A percentile compares a stretch with the other conserved stretches of the same genome.
phyloP scores from a whole-genome alignment of 2,888 invertebrate species.

The Pelosia muscerda region DNA sequence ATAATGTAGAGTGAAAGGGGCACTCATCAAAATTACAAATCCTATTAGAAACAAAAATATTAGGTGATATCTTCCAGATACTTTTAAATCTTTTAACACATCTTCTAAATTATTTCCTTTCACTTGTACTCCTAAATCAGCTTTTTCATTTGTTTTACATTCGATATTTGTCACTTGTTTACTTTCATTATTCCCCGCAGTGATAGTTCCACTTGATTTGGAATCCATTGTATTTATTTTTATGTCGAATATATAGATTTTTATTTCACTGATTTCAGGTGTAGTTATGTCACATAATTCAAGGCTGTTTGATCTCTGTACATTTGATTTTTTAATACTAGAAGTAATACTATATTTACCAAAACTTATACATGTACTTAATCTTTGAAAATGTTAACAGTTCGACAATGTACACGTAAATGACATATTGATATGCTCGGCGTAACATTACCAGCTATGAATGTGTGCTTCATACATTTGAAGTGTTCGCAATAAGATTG shows the following conservation, averaged over 20 bases:
- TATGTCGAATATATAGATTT: neutral
- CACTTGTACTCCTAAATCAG: neutral
- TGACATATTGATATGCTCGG: neutral
- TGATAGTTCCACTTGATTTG: neutral
- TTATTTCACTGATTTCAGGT: neutral
- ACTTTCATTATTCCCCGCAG: neutral
- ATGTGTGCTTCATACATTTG: neutral
- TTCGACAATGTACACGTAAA: neutral
- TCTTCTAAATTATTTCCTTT: constrained; percentile 33
- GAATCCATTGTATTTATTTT: neutral
- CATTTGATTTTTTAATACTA: neutral
- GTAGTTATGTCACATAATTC: neutral
- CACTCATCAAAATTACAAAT: constrained; percentile 24
- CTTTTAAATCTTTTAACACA: constrained; percentile 39
- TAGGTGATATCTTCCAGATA: constrained; percentile 43
- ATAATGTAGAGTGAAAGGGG: constrained; percentile 39
- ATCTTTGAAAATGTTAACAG: neutral
- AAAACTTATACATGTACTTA: neutral
- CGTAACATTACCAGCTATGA: neutral
- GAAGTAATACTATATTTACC: neutral
- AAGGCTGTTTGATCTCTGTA: neutral
- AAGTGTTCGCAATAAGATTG: neutral
- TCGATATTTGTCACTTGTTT: neutral
- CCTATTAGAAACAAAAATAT: constrained; percentile 35
- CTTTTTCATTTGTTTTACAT: neutral